phyloP scores from a whole-genome alignment of 2,797 vertebrate species.

The Hoplostethus mediterraneus region DNA sequence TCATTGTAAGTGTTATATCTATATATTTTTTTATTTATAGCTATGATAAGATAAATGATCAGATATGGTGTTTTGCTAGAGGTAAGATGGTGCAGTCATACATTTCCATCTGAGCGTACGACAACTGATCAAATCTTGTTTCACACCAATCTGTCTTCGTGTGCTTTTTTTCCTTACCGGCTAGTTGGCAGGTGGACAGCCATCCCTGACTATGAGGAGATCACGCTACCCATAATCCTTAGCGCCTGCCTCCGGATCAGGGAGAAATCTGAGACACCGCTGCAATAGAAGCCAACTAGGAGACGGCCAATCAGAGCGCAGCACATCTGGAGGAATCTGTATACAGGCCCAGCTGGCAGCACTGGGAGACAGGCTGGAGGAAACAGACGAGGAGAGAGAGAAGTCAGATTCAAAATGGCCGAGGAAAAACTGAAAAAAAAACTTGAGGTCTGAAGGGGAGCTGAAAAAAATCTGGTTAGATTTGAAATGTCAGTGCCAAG shows the following conservation, averaged over 20 bases:
- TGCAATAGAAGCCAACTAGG: conserved; percentile 41
- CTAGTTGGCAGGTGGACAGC: conserved; percentile 71
- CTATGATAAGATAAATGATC: not conserved
- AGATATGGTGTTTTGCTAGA: not conserved
- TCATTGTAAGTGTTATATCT: not conserved
- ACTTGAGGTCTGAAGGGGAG: not conserved
- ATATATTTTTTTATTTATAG: not conserved
- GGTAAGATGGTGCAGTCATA: not conserved
- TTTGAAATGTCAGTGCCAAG: not conserved
- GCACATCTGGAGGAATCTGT: conserved; percentile 82
- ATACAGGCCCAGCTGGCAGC: conserved; percentile 67
- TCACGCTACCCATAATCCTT: conserved; percentile 53
- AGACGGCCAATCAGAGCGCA: conserved; percentile 66
- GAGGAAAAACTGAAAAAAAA: conserved; percentile 21
- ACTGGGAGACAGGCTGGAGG: conserved; percentile 38
- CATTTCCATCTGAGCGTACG: conserved; percentile 4
- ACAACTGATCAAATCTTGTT: conserved; percentile 16
- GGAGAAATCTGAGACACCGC: conserved; percentile 67
- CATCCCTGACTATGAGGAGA: conserved; percentile 50
- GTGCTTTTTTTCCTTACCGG: conserved; percentile 51
- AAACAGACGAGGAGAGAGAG: conserved; percentile 44
- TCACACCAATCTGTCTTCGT: conserved; percentile 18
- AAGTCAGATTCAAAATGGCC: conserved; percentile 69
- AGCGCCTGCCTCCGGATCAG: conserved; percentile 54
- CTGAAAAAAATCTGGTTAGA: not conserved